These are phyloP conservation scores for Chalcosyrphus nemorum DNA, from an alignment of 2,888 invertebrate species.

Conservation along the genomic window DNA sequence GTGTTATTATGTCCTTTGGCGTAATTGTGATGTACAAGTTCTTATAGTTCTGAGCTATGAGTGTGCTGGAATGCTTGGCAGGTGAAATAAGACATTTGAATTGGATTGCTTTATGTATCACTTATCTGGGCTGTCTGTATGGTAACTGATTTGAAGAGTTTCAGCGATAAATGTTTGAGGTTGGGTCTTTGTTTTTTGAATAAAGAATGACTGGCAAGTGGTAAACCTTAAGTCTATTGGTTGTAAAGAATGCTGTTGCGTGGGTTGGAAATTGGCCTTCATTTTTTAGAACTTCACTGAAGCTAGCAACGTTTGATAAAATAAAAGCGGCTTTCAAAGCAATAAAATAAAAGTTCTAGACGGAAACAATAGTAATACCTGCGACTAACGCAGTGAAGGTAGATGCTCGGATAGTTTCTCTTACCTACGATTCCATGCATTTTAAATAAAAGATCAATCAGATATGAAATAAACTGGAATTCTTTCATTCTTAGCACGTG, in stretches of 20 bases:
- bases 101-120: slow-evolving; percentile 41
- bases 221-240: too few species aligned
- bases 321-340: background rate
- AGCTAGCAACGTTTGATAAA: background rate
- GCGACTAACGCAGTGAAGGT: too few species aligned
- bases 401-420: too few species aligned
- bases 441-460: too few species aligned
- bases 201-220: background rate
- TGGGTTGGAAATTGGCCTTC: background rate
- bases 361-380: background rate
- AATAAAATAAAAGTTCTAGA: background rate
- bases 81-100: slow-evolving; percentile 13
- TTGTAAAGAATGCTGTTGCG: background rate
- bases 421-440: too few species aligned
- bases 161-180: background rate
- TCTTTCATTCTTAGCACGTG: too few species aligned
- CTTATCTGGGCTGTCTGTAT: slow-evolving; percentile 8
- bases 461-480: too few species aligned
- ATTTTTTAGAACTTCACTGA: slow-evolving; percentile 1
- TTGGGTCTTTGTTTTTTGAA: background rate
- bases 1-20: slow-evolving; percentile 52
- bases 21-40: slow-evolving; percentile 38
- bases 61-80: slow-evolving; percentile 17
- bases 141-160: slow-evolving; percentile 2
- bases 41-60: slow-evolving; percentile 24